Base-by-base conservation (phyloP, 2,888 invertebrate species). In the Stegana nigrithorax region DNA sequence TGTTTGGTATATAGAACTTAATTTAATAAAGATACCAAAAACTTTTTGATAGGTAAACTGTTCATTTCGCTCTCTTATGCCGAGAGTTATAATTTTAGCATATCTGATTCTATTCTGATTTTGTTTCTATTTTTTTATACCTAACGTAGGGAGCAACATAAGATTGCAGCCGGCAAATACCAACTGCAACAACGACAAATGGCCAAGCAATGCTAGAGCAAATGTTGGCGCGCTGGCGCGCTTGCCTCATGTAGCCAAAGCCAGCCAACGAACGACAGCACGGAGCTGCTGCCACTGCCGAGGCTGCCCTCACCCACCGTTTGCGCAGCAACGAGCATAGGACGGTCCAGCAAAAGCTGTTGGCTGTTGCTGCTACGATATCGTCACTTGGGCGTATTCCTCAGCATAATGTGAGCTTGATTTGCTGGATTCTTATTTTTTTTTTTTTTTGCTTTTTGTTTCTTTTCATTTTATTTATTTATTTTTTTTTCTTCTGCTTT, bases 341-440 rank as follows among this genome's bases (percentile, higher is more conserved):
- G 32, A 29, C 2, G 39, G 65, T 60, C 53, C 44, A 21, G 23
- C 7, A 7, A 19, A 17, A 23, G 12, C 47, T 47, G 25, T 56
- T 27, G 60, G 65, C 56, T 55, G 50, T 73, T 78, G 73, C 76
- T 81, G 81, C 82, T 76, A 82, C 80, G 77, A 80, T 78, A 81
- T 81, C 81, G 81, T 81, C 81, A 81, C 81, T 81, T 81, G 82
- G 83, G 83, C 80, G 80, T 82, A 81, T 81, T 81, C 81, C 83
- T 78, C 67, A 77, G 77, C 79, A 81, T 79, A 81, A 82, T 82
- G 75, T 81, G 80, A 80, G 81, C 83, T 83, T 82, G 82, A 81
- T 81, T 83, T 81, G 82, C 80, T 82, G 80, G 77, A 81, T 81
- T 80, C 78, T 80, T 68, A 63, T 65, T 44, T 32, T 78, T 76